Evolutionary conservation across 1,140 invertebrate genomes (phyloP).

Genomic region (Trinorchestia longiramus): DNA sequence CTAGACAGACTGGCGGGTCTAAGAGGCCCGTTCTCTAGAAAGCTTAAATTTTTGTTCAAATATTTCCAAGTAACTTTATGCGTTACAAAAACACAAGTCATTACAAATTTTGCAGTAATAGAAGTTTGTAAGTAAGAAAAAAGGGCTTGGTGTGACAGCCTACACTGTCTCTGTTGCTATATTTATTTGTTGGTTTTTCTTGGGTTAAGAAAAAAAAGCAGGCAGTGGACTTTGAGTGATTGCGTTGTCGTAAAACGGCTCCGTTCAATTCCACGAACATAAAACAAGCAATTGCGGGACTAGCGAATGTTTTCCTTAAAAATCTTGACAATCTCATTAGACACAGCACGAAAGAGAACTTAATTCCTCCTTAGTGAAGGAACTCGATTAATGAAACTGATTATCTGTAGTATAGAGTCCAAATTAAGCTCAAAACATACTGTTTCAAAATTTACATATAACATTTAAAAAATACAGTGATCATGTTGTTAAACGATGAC

Average conservation of each 20-base stretch:
- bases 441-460: not conserved
- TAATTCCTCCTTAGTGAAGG: not conserved
- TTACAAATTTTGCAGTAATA: too few relatives aligned
- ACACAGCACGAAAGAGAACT: not conserved
- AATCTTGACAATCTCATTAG: slow-evolving; percentile 1
- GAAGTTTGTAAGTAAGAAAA: too few relatives aligned
- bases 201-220: not conserved
- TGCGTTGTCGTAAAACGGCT: not conserved
- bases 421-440: not conserved
- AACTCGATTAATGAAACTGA: not conserved
- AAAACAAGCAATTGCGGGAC: not conserved
- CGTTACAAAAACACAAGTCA: too few relatives aligned
- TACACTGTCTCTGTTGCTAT: too few relatives aligned
- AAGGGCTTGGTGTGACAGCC: too few relatives aligned
- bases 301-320: not conserved
- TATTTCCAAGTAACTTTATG: too few relatives aligned
- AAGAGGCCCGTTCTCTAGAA: too few relatives aligned
- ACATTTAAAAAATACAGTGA: too few relatives aligned
- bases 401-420: not conserved
- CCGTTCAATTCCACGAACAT: not conserved
- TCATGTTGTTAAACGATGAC: too few relatives aligned
- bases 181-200: not conserved
- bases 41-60: too few relatives aligned
- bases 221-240: not conserved
- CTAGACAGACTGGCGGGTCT: too few relatives aligned